Evolutionary conservation across 2,888 invertebrate species (phyloP), one percentile per base, ranked within the genome.

Genomic region (Dusona sp.): DNA sequence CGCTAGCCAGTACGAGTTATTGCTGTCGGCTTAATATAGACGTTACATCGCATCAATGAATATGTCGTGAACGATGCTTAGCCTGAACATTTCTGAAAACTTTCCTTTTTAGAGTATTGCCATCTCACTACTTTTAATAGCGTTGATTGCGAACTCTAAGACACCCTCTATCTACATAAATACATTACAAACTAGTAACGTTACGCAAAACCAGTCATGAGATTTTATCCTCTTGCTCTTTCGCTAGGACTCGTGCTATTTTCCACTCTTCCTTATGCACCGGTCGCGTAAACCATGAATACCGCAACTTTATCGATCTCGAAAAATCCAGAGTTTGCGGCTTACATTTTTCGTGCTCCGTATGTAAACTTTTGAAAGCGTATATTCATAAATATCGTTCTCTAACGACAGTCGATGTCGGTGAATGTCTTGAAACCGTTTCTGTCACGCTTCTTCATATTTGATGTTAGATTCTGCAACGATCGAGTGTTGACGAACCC

Each of bases 321-420:
- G 51, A 54, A 38, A 51, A 29, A 51, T 51, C n/a, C 36, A 25
- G 13, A 61, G 8, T 42, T 51, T 68, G 29, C 11, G 13, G 9
- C 6, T 57, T 33, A 16, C 7, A 19, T 13, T 8, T 4, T 54
- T 13, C 61, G 33, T 57, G 25, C 61, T 48, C 57, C 9, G 22
- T 65, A 16, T 51, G 36, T 70, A 42, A 13, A 75, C 57, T 65
- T 67, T 68, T 19, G 22, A 51, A 65, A 16, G 54, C 48, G 54
- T 61, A 3, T 13, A 33, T 80, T 80, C 84, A 80, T n/a, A 80
- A 80, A 54, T 75, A 54, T 70, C 45, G 3, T 75, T 75, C 19
- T 2, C 13, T 54, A 7, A 38, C 19, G 61, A 65, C 25, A 79
- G 42, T 79, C 75, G 38, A 73, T 65, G 64, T 25, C 72, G 9